Percentiles rank a stretch among this genome's conserved stretches.
Evolutionary conservation across 2,888 invertebrate genomes (phyloP).

Genomic region (Drosophila kambysellisi): DNA sequence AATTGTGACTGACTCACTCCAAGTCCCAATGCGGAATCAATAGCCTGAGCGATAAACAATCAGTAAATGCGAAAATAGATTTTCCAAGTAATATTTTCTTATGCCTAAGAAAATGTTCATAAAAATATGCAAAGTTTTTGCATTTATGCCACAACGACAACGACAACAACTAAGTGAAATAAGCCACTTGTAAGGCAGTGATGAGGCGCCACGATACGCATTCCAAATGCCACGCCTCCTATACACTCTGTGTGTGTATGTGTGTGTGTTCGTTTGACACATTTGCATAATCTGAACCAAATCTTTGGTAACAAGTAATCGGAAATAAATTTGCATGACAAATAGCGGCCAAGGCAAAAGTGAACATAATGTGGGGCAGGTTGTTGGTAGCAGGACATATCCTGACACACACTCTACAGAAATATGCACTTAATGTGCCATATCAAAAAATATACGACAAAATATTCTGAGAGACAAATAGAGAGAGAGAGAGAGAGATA

Average conservation of each 20-base stretch:
- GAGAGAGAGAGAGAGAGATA: background rate
- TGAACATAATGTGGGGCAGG: slow-evolving; percentile 26
- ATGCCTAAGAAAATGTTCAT: slow-evolving; percentile 51
- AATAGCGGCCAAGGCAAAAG: slow-evolving; percentile 60
- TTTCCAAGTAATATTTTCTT: slow-evolving; percentile 64
- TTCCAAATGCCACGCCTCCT: slow-evolving; percentile 16
- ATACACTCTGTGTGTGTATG: slow-evolving; percentile 5
- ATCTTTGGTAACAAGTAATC: slow-evolving; percentile 82
- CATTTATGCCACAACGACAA: slow-evolving; percentile 40
- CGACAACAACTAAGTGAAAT: slow-evolving; percentile 73
- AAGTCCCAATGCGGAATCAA: slow-evolving; percentile 57
- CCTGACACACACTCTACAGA: slow-evolving; percentile 29
- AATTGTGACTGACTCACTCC: slow-evolving; percentile 3
- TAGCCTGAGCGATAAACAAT: slow-evolving; percentile 65
- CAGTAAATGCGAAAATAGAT: slow-evolving; percentile 66
- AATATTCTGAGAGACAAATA: background rate
- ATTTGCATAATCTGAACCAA: slow-evolving; percentile 78
- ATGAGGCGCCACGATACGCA: slow-evolving; percentile 28
- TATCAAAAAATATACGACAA: slow-evolving; percentile 53
- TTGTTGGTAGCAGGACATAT: slow-evolving; percentile 3
- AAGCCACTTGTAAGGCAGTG: slow-evolving; percentile 76
- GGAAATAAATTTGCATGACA: slow-evolving; percentile 82
- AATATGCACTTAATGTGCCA: slow-evolving; percentile 54
- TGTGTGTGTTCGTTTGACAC: slow-evolving; percentile 48
- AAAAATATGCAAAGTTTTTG: slow-evolving; percentile 70